Conservation (phyloP, 1,140 invertebrate species). For the Samia ricini region DNA sequence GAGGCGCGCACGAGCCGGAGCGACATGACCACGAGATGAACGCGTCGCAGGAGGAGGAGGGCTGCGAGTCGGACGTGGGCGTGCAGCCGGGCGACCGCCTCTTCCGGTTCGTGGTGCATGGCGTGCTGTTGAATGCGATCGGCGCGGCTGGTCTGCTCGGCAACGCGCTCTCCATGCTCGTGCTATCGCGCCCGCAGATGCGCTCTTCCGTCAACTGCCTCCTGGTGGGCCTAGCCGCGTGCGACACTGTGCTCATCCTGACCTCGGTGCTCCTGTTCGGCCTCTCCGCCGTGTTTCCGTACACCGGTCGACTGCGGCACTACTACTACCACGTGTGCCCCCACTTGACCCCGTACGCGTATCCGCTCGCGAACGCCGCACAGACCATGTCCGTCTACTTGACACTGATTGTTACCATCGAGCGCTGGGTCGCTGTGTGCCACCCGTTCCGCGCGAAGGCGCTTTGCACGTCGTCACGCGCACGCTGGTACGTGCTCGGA, state of each 20-base stretch:
- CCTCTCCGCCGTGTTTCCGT: conserved; percentile 89
- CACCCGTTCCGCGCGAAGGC: conserved; percentile 92
- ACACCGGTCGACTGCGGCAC: conserved; percentile 84
- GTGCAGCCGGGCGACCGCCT: conserved; percentile 71
- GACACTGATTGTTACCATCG: conserved; percentile 96
- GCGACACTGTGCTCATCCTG: conserved; percentile 93
- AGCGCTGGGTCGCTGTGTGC: conserved; percentile 97
- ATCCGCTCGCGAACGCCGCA: conserved; percentile 91
- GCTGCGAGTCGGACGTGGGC: conserved; percentile 69
- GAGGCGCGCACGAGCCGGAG: background rate
- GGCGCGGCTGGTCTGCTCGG: conserved; percentile 92
- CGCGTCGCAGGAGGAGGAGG: conserved; percentile 27
- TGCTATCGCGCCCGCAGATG: conserved; percentile 95
- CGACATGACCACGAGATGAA: background rate
- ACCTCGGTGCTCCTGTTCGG: conserved; percentile 93
- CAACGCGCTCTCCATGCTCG: conserved; percentile 93
- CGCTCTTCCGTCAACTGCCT: conserved; percentile 96
- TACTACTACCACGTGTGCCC: conserved; percentile 91
- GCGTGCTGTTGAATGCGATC: conserved; percentile 89
- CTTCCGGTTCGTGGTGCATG: conserved; percentile 90
- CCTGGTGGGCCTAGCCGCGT: conserved; percentile 92
- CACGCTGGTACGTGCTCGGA: conserved; percentile 89
- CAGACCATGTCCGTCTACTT: conserved; percentile 97
- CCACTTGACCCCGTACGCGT: conserved; percentile 88
- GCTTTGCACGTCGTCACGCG: conserved; percentile 93